Base-by-base conservation (phyloP, 2,797 vertebrate species). In the Austrolebias charrua region DNA sequence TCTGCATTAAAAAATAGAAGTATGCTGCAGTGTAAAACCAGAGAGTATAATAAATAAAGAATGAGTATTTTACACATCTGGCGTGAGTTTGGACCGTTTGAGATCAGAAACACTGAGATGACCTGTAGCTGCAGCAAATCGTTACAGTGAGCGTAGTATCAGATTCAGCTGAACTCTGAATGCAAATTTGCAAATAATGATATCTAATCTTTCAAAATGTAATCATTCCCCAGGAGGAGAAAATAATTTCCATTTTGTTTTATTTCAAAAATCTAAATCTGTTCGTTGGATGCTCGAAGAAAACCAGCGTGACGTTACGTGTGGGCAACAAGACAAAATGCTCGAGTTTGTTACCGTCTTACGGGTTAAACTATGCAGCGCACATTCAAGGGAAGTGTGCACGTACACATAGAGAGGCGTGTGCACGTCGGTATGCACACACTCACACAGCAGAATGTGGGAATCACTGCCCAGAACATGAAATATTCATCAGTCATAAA, bases 401-500 rank as follows among this genome's bases (percentile, higher is more conserved):
- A 71, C 73, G 67, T 43, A 79, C 55, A 71, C 63, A 71, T 52
- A 66, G 64, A 42, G 33, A 14, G 44, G 57, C 53, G 16, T 38
- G 38, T 35, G 47, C 51, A 50, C 63, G 10, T 54, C 55, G 50
- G 38, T 43, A 1, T 54, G 74, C 73, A 74, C 64, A 73, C 71
- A 69, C 51, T 73, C 66, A 0, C 58, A 77, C 77, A 79, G 59
- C 76, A 88, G 82, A 92, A 84, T 91, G 86, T 89, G 87, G 90
- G 90, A 92, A 92, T 93, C 90, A 91, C 86, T 93, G 92, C 89
- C 91, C 92, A 91, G 92, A 89, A 87, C 92, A 97, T 97, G 88
- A 92, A 96, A 96, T 96, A 97, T 96, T 95, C 92, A 96, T 95
- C 90, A 93, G 89, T 93, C 92, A 97, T 95, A 94, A 94, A 96